These are phyloP conservation scores for Ciconia maguari DNA, from an alignment of 2,113 vertebrate genomes.

Conservation along the genomic window DNA sequence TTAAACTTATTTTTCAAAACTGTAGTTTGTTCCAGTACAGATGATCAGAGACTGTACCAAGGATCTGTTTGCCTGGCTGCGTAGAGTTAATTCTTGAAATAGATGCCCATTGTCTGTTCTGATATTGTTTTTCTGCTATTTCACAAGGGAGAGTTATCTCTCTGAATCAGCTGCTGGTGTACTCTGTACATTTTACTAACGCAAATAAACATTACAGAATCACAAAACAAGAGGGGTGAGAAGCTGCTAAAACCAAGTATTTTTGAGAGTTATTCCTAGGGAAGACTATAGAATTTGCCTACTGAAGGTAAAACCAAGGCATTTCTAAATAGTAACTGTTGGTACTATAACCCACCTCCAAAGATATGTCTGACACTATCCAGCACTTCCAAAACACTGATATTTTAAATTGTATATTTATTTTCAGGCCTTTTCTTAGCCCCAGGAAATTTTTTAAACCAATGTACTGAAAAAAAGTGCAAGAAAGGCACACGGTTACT, in stretches of 20 bases:
- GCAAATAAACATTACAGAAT: neutral
- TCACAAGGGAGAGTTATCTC: neutral
- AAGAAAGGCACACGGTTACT: neutral
- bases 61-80: neutral
- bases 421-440: neutral
- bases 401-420: neutral
- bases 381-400: neutral
- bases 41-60: neutral
- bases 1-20: neutral
- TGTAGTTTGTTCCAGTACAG: neutral
- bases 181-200: neutral
- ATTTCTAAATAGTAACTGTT: neutral
- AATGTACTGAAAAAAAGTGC: neutral
- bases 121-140: neutral
- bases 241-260: neutral
- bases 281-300: neutral
- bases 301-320: neutral
- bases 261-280: neutral
- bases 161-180: neutral
- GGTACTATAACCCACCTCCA: neutral
- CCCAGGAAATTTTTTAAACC: neutral
- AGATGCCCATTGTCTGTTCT: neutral
- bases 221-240: neutral
- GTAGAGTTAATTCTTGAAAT: neutral
- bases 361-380: neutral